phyloP scores from a whole-genome alignment of 1,140 invertebrate species.

The Maconellicoccus hirsutus region DNA sequence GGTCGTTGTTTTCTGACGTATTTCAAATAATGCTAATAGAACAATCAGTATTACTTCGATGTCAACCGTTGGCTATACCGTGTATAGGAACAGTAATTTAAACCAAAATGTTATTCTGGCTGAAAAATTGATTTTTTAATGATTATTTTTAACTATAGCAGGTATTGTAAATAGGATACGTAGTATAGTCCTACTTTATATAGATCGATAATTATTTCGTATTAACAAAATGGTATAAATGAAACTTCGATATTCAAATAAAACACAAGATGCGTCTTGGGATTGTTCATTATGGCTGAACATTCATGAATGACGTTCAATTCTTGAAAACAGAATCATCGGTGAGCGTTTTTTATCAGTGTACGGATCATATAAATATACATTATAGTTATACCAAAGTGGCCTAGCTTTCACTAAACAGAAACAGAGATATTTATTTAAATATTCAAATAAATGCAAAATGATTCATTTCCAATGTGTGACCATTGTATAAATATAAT shows the following conservation, averaged over 20 bases:
- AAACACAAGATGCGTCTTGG: neutral
- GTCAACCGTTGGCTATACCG: neutral
- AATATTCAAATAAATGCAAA: slow-evolving; percentile 5
- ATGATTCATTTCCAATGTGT: neutral
- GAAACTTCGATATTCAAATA: neutral
- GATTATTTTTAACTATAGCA: neutral
- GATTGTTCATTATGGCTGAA: neutral
- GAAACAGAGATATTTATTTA: neutral
- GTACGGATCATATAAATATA: neutral
- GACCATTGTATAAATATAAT: neutral
- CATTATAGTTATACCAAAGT: neutral
- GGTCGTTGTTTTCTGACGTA: slow-evolving; percentile 3
- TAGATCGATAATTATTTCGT: neutral
- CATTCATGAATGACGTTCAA: neutral
- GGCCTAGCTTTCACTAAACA: slow-evolving; percentile 3
- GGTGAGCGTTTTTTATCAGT: neutral
- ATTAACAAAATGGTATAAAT: neutral
- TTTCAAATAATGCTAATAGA: neutral
- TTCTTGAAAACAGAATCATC: neutral
- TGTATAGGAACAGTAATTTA: neutral
- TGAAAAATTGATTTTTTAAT: neutral
- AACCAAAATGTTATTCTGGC: neutral
- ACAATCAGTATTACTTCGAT: neutral
- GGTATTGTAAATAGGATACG: neutral
- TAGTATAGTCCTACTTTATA: neutral